A percentile compares a stretch with the other conserved stretches of the same genome.
These are phyloP conservation scores for Brachyrhaphis roseni DNA, from an alignment of 2,797 vertebrate genomes.

Conservation along the genomic window DNA sequence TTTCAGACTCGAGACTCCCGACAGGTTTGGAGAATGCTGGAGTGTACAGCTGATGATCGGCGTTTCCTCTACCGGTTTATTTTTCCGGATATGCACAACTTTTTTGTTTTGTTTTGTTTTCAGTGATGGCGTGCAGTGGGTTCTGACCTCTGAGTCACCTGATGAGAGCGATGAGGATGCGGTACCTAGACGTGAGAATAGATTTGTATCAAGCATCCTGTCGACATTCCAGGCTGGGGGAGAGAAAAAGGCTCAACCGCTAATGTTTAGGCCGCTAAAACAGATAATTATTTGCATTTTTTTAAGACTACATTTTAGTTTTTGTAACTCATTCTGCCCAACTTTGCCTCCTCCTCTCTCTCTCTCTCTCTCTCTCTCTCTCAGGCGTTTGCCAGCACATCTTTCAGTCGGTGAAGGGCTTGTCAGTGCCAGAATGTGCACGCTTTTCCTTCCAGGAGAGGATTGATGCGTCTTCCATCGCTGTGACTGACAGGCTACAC, in stretches of 20 bases:
- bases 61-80: background rate
- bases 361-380: background rate
- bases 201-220: constrained; percentile 6
- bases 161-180: constrained; percentile 13
- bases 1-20: constrained; percentile 17
- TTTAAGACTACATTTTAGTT: background rate
- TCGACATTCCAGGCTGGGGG: background rate
- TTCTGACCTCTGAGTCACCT: constrained; percentile 5
- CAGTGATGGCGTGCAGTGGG: constrained; percentile 17
- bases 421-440: constrained; percentile 49
- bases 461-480: constrained; percentile 59
- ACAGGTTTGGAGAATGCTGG: constrained; percentile 24
- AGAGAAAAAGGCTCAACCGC: background rate
- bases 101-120: background rate
- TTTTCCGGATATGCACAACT: background rate
- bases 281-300: background rate
- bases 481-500: constrained; percentile 69
- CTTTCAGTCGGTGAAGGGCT: constrained; percentile 35
- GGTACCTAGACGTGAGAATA: constrained; percentile 19
- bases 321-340: background rate
- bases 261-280: background rate
- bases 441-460: constrained; percentile 60
- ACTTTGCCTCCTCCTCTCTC: background rate
- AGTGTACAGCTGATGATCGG: constrained; percentile 43
- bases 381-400: constrained; percentile 27